Conservation (phyloP, 2,113 vertebrate genomes). For the Tyrannus savana region DNA sequence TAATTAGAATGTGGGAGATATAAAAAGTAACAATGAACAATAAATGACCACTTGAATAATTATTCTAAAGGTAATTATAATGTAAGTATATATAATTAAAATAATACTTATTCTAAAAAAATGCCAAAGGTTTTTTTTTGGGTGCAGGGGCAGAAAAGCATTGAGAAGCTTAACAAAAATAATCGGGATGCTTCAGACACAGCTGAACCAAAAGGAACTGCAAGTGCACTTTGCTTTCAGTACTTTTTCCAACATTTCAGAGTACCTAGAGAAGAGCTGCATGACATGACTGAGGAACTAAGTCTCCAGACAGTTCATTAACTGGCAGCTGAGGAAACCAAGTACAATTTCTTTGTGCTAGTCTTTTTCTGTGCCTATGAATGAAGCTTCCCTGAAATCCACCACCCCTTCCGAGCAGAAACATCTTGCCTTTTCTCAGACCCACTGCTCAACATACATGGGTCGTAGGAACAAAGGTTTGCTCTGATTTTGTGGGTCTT, state of each 20-base stretch:
- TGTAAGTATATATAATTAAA: not conserved
- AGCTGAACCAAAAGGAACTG: not conserved
- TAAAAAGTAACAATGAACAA: not conserved
- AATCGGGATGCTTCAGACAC: not conserved
- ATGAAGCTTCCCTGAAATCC: not conserved
- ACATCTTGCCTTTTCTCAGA: not conserved
- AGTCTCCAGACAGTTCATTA: constrained; percentile 50
- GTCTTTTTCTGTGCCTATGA: not conserved
- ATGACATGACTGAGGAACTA: not conserved
- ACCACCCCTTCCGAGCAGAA: not conserved
- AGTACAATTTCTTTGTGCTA: not conserved
- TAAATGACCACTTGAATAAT: not conserved
- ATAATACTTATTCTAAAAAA: not conserved
- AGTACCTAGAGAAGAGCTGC: constrained; percentile 17
- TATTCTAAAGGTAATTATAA: not conserved
- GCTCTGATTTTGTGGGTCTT: not conserved
- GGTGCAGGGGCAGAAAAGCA: not conserved
- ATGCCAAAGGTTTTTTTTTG: too few relatives aligned
- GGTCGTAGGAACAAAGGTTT: not conserved
- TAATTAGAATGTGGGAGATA: not conserved
- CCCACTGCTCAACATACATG: not conserved
- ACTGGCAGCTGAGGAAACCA: not conserved
- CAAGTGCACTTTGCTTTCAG: not conserved
- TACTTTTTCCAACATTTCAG: constrained; percentile 10
- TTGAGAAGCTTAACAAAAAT: not conserved